Evolutionary conservation across 2,888 invertebrate species (phyloP).

Genomic region (Cryptocephalus primarius): DNA sequence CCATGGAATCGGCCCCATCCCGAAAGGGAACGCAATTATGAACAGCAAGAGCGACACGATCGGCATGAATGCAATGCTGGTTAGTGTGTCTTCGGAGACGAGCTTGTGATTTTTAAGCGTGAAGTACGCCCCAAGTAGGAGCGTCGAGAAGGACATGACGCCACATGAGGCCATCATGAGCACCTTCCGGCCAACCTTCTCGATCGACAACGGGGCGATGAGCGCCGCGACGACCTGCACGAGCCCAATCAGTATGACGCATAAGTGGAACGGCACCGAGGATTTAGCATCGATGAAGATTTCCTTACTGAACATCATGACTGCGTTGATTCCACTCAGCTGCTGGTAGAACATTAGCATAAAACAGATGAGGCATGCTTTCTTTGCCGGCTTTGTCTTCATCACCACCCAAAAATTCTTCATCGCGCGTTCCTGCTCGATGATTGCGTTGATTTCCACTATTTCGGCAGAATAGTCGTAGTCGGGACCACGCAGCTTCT

Average conservation of each 20-base stretch:
- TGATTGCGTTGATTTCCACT: conserved; percentile 32
- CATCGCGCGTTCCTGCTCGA: conserved; percentile 43
- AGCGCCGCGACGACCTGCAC: conserved; percentile 72
- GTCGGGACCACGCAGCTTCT: conserved; percentile 58
- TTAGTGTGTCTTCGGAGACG: conserved; percentile 36
- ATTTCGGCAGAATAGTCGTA: conserved; percentile 56
- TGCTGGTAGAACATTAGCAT: conserved; percentile 84
- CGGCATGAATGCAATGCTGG: conserved; percentile 59
- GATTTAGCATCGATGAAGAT: conserved; percentile 61
- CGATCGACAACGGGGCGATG: conserved; percentile 62
- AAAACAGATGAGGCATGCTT: conserved; percentile 59
- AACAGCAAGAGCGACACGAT: conserved; percentile 61
- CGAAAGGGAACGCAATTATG: conserved; percentile 69
- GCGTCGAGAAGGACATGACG: conserved; percentile 59
- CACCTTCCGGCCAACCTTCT: conserved; percentile 66
- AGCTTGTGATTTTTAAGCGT: conserved; percentile 28
- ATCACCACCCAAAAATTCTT: conserved; percentile 47
- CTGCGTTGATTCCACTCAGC: conserved; percentile 70
- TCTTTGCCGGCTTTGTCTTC: conserved; percentile 49
- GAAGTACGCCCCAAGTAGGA: conserved; percentile 62
- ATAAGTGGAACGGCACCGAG: conserved; percentile 39
- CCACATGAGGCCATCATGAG: conserved; percentile 61
- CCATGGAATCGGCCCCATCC: conserved; percentile 83
- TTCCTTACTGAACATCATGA: conserved; percentile 63
- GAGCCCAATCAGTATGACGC: conserved; percentile 46